Evolutionary conservation across 2,888 invertebrate species (phyloP).

Genomic region (Sussaba pulchella): DNA sequence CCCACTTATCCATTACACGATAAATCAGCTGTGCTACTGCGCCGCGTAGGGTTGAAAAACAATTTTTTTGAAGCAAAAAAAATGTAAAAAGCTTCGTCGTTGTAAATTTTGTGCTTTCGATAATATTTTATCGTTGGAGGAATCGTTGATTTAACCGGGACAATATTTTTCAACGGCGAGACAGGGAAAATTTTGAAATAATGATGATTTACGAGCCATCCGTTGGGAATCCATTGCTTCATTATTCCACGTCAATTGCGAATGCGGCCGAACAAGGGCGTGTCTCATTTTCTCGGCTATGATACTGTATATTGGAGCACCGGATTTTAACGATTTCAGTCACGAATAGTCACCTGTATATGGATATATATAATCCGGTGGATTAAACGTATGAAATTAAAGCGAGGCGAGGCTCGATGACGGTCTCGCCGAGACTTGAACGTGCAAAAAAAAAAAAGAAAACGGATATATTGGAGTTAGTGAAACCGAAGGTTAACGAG

Average conservation of each 20-base stretch:
- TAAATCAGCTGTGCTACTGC: too few species aligned
- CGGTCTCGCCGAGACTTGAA: constrained; percentile 6
- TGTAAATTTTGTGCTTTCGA: too few species aligned
- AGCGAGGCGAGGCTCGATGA: constrained; percentile 33
- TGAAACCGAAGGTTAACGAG: constrained; percentile 36
- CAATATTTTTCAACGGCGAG: too few species aligned
- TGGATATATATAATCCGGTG: neutral
- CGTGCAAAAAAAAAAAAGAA: constrained; percentile 28
- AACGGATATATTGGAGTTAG: constrained; percentile 18
- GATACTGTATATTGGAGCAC: neutral
- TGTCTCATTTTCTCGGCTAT: constrained; percentile 40
- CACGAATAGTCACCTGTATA: constrained; percentile 44
- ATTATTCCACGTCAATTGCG: constrained; percentile 36
- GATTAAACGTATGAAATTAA: neutral
- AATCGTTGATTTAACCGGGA: too few species aligned
- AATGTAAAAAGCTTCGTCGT: too few species aligned
- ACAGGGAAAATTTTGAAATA: too few species aligned
- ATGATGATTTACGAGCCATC: neutral
- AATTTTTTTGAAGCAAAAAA: too few species aligned
- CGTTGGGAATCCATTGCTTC: neutral
- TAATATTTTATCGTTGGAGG: too few species aligned
- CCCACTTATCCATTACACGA: too few species aligned
- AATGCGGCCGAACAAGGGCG: constrained; percentile 23
- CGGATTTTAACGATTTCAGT: constrained; percentile 51
- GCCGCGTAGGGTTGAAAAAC: too few species aligned